Percentiles rank a stretch among this genome's conserved stretches.
Evolutionary conservation across 2,888 invertebrate species (phyloP).

Genomic region (Taphrorychus bicolor): DNA sequence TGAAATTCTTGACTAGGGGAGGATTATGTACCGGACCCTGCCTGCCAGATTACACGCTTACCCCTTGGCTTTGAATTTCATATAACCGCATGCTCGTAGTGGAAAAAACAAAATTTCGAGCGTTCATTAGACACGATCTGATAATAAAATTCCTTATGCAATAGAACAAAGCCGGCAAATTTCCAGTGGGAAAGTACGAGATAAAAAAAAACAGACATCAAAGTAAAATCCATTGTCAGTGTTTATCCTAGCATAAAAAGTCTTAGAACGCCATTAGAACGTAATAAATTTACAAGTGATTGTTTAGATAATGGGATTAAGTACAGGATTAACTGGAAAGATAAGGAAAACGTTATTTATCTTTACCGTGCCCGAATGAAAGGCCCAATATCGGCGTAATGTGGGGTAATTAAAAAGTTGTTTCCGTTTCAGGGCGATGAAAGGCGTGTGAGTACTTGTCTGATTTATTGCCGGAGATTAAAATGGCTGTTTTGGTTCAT

Average conservation of each 20-base stretch:
- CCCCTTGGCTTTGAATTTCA: neutral
- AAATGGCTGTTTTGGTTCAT: neutral
- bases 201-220: neutral
- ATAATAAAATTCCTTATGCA: neutral
- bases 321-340: slow-evolving; percentile 4
- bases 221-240: neutral
- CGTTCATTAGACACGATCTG: neutral
- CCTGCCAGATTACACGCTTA: neutral
- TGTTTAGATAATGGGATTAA: slow-evolving; percentile 19
- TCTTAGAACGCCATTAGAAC: slow-evolving; percentile 12
- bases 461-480: neutral
- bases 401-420: slow-evolving; percentile 14
- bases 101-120: neutral
- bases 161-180: neutral
- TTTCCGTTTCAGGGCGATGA: slow-evolving; percentile 2
- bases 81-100: neutral
- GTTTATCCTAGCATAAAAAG: neutral
- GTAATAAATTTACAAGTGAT: slow-evolving; percentile 10
- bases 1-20: neutral
- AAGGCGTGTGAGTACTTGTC: neutral
- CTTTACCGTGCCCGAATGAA: neutral
- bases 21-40: neutral
- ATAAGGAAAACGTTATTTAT: slow-evolving; percentile 4
- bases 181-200: neutral
- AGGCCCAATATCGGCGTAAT: slow-evolving; percentile 2